Conservation (phyloP, 1,140 invertebrate genomes). For the Drosophila sucinea region DNA sequence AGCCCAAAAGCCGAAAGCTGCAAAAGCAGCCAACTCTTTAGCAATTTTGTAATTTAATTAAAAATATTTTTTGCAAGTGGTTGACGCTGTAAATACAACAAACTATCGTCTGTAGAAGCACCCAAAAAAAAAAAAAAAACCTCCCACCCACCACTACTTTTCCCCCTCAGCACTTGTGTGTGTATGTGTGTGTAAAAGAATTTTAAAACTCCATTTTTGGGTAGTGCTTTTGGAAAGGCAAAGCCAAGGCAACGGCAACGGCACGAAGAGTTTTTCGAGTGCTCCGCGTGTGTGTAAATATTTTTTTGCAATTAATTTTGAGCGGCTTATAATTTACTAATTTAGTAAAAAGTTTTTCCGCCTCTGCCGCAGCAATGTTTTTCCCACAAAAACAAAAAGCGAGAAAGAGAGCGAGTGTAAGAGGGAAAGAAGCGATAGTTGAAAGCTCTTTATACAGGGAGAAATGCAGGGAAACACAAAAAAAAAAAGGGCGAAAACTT, state of each 20-base stretch:
- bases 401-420: neutral
- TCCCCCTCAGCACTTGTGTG: neutral
- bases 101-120: slow-evolving; percentile 47
- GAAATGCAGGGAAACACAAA: slow-evolving; percentile 5
- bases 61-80: slow-evolving; percentile 81
- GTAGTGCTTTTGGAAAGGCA: slow-evolving; percentile 26
- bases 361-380: slow-evolving; percentile 51
- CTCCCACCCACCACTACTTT: neutral
- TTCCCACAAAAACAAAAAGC: slow-evolving; percentile 53
- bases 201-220: slow-evolving; percentile 77
- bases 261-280: slow-evolving; percentile 12
- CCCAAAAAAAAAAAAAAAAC: neutral
- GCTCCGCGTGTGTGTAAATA: slow-evolving; percentile 72
- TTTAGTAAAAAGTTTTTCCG: slow-evolving; percentile 57
- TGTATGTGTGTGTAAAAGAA: slow-evolving; percentile 56
- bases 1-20: slow-evolving; percentile 38
- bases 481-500: slow-evolving; percentile 24
- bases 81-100: slow-evolving; percentile 80
- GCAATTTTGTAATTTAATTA: slow-evolving; percentile 82
- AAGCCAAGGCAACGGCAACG: neutral
- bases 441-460: slow-evolving; percentile 34
- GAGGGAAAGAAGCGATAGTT: slow-evolving; percentile 1
- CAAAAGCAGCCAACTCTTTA: slow-evolving; percentile 67
- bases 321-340: slow-evolving; percentile 82
- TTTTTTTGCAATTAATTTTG: slow-evolving; percentile 82